Conservation (phyloP, 2,113 vertebrate species). For the Brachyistius frenatus region DNA sequence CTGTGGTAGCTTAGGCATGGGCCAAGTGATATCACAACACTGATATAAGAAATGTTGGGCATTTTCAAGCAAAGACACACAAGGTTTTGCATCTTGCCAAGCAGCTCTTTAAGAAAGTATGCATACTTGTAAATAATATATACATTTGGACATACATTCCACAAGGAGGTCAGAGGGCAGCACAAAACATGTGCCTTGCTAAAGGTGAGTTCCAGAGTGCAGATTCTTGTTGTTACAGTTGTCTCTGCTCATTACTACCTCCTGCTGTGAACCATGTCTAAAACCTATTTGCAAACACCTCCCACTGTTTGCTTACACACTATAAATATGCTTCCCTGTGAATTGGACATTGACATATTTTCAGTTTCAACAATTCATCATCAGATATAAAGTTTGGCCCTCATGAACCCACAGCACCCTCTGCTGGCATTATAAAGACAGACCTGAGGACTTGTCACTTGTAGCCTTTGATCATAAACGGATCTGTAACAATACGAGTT, state of each 20-base stretch:
- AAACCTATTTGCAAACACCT: background rate
- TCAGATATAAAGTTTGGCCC: background rate
- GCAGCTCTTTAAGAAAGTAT: background rate
- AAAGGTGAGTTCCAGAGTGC: background rate
- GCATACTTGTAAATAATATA: background rate
- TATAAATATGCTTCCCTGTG: constrained; percentile 24
- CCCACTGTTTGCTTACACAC: constrained; percentile 2
- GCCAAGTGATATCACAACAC: constrained; percentile 49
- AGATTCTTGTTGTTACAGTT: background rate
- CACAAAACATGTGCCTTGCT: background rate
- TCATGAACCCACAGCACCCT: constrained; percentile 49
- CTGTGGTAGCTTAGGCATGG: constrained; percentile 32
- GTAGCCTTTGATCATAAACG: background rate
- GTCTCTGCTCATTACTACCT: background rate
- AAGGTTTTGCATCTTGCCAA: background rate
- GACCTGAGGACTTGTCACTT: background rate
- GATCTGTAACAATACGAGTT: background rate
- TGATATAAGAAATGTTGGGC: constrained; percentile 35
- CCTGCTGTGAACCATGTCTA: background rate
- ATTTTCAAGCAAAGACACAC: constrained; percentile 5
- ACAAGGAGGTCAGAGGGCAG: background rate
- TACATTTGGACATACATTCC: background rate
- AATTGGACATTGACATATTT: constrained; percentile 18
- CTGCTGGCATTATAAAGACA: constrained; percentile 52
- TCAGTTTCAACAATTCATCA: constrained; percentile 15